Evolutionary conservation across 2,888 invertebrate genomes (phyloP).

Genomic region (Ennomos quercinarius): DNA sequence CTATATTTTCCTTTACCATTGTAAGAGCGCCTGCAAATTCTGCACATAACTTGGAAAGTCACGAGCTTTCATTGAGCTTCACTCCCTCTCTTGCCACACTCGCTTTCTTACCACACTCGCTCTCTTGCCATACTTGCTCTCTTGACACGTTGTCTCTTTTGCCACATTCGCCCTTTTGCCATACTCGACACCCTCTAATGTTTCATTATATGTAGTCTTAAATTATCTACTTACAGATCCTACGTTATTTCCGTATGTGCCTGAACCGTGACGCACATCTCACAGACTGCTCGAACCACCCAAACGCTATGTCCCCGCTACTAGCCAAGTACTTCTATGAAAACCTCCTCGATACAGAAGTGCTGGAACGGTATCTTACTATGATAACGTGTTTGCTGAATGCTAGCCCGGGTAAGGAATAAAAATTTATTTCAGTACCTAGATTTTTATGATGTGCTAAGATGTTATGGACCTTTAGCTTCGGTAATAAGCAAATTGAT

Average conservation of each 20-base stretch:
- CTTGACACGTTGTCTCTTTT: no score
- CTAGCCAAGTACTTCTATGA: conserved; percentile 87
- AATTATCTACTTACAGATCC: conserved; percentile 78
- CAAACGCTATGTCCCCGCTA: conserved; percentile 87
- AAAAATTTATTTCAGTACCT: not conserved
- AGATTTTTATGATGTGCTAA: not conserved
- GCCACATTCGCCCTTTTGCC: no score
- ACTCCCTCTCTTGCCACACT: no score
- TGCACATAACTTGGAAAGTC: no score
- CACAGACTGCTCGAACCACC: conserved; percentile 84
- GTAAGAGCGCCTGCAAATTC: no score
- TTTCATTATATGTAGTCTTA: not conserved
- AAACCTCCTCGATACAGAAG: conserved; percentile 83
- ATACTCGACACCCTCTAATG: not conserved
- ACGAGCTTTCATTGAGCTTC: no score
- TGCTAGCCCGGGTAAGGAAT: conserved; percentile 87
- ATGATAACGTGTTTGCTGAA: conserved; percentile 88
- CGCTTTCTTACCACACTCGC: no score
- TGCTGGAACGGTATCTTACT: conserved; percentile 88
- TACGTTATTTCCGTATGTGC: conserved; percentile 92
- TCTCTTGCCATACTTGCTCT: no score
- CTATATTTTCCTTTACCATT: no score
- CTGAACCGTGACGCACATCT: conserved; percentile 87
- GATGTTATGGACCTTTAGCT: not conserved
- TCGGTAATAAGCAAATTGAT: no score